These are phyloP conservation scores for Tetranychus truncatus DNA, from an alignment of 2,888 invertebrate genomes.

Conservation along the genomic window DNA sequence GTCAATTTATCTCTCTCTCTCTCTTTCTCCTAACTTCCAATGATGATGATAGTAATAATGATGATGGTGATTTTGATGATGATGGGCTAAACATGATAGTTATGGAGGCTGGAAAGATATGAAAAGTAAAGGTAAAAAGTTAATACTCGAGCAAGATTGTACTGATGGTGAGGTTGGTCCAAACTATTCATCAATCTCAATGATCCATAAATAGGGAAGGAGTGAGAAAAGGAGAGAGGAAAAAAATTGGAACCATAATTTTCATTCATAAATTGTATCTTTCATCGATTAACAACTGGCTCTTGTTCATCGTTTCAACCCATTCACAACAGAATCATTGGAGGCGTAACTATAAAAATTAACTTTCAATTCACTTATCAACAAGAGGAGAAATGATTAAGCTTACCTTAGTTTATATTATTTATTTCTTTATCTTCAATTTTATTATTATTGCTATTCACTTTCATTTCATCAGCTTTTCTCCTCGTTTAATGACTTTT, in stretches of 20 bases:
- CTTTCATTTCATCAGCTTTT: too few relatives aligned
- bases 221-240: not conserved
- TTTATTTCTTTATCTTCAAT: not conserved
- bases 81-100: not conserved
- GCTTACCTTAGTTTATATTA: not conserved
- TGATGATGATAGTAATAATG: not conserved
- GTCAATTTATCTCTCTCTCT: not conserved
- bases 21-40: not conserved
- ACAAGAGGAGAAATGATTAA: constrained; percentile 5
- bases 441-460: not conserved
- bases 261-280: not conserved
- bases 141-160: not conserved
- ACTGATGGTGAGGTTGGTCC: not conserved
- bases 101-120: not conserved
- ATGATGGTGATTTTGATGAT: not conserved
- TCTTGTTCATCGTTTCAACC: not conserved
- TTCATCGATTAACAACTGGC: not conserved
- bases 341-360: not conserved
- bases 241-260: not conserved
- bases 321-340: not conserved
- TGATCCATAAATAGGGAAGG: not conserved
- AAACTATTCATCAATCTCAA: not conserved
- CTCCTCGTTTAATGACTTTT: too few relatives aligned
- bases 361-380: constrained; percentile 1
- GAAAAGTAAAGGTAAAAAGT: not conserved